phyloP scores from a whole-genome alignment of 2,113 vertebrate genomes.

The Notarius quadriscutis region DNA sequence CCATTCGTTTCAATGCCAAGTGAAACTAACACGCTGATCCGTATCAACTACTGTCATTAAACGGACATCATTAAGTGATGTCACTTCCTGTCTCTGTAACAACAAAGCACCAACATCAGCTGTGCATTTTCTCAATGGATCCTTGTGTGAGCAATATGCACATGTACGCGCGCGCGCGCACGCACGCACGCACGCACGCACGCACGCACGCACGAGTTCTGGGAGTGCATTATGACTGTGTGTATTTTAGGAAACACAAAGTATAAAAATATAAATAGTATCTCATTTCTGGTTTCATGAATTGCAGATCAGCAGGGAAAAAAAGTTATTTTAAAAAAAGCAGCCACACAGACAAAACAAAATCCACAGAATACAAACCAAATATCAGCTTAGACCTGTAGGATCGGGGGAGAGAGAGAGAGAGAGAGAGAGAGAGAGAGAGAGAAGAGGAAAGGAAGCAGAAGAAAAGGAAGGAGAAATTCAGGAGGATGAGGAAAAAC shows the following conservation, averaged over 20 bases:
- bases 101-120: neutral
- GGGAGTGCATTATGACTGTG: neutral
- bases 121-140: neutral
- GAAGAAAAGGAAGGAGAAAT: no score
- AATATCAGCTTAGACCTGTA: neutral
- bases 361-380: neutral
- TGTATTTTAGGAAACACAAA: neutral
- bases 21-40: neutral
- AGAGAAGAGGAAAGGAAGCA: neutral
- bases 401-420: neutral
- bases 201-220: neutral
- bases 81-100: neutral
- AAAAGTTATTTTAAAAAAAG: neutral
- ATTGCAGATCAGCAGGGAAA: neutral
- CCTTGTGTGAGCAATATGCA: neutral
- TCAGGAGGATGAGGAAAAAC: neutral
- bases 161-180: no score
- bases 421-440: neutral
- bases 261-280: neutral
- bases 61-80: neutral
- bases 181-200: neutral
- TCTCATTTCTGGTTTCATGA: neutral
- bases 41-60: neutral
- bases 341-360: neutral
- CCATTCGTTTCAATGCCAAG: neutral